Conservation (phyloP, 2,113 vertebrate genomes). For the Narcine bancroftii region DNA sequence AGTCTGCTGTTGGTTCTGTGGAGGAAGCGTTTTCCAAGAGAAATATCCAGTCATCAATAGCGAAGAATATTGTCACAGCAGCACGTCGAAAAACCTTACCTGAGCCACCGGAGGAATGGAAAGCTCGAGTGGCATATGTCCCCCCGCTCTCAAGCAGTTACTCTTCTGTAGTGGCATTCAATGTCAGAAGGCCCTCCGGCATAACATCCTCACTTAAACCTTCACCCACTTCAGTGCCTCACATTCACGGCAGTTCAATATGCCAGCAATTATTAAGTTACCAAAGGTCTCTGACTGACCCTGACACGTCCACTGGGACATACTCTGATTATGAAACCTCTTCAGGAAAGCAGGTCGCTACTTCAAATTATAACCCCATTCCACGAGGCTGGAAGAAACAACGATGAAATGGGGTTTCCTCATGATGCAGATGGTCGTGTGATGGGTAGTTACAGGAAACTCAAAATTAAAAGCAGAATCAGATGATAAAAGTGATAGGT, state of each 20-base stretch:
- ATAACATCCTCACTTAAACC: conserved; percentile 49
- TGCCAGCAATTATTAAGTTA: conserved; percentile 55
- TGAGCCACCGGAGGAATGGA: conserved; percentile 67
- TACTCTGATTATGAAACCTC: conserved; percentile 58
- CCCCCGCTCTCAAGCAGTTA: conserved; percentile 45
- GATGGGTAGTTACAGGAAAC: not conserved
- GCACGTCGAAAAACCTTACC: conserved; percentile 74
- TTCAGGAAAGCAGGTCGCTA: conserved; percentile 46
- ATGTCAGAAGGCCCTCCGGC: conserved; percentile 45
- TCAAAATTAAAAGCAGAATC: not conserved
- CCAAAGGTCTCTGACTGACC: conserved; percentile 59
- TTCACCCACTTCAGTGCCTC: conserved; percentile 45
- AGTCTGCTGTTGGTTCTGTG: conserved; percentile 76
- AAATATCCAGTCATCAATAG: conserved; percentile 70
- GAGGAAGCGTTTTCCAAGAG: conserved; percentile 77
- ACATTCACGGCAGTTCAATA: conserved; percentile 52
- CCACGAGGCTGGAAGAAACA: conserved; percentile 65
- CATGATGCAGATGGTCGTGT: not conserved
- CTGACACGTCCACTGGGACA: conserved; percentile 52
- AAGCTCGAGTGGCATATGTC: conserved; percentile 56
- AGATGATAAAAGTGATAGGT: not conserved
- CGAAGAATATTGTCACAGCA: conserved; percentile 68
- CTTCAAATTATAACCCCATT: conserved; percentile 61
- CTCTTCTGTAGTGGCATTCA: conserved; percentile 33
- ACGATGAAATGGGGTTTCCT: conserved; percentile 45